phyloP scores from a whole-genome alignment of 2,888 invertebrate genomes.

The Drosophila cognata region DNA sequence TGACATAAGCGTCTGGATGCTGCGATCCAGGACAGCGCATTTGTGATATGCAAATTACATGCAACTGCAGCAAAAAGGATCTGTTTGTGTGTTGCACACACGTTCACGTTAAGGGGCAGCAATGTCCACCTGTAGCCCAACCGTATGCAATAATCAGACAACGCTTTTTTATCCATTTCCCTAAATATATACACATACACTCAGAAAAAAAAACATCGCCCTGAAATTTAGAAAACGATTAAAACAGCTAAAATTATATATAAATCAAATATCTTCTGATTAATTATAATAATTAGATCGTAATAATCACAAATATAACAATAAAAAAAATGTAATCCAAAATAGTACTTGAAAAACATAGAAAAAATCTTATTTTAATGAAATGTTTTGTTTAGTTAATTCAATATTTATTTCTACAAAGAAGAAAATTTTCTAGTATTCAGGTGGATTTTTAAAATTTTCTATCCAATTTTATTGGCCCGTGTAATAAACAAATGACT shows the following conservation, averaged over 20 bases:
- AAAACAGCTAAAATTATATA: neutral
- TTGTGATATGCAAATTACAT: slow-evolving; percentile 62
- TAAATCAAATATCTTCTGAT: neutral
- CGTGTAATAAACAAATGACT: slow-evolving; percentile 21
- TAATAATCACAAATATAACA: neutral
- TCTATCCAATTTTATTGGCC: neutral
- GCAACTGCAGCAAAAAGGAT: slow-evolving; percentile 7
- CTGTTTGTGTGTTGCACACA: slow-evolving; percentile 24
- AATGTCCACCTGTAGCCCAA: slow-evolving; percentile 59
- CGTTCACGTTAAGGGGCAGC: neutral
- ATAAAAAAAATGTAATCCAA: neutral
- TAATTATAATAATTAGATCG: neutral
- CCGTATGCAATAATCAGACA: slow-evolving; percentile 31
- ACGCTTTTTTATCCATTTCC: neutral
- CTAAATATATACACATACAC: neutral
- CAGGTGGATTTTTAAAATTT: neutral
- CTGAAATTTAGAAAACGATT: neutral
- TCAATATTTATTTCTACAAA: neutral
- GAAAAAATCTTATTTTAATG: neutral
- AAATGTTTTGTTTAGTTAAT: neutral
- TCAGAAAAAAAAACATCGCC: neutral
- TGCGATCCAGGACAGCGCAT: slow-evolving; percentile 2
- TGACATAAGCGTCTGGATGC: slow-evolving; percentile 47
- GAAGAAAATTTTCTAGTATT: neutral
- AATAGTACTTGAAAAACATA: neutral